A percentile compares a stretch with the other conserved stretches of the same genome.
Evolutionary conservation across 2,797 vertebrate genomes (phyloP).

Genomic region (Gymnothorax reevesii): DNA sequence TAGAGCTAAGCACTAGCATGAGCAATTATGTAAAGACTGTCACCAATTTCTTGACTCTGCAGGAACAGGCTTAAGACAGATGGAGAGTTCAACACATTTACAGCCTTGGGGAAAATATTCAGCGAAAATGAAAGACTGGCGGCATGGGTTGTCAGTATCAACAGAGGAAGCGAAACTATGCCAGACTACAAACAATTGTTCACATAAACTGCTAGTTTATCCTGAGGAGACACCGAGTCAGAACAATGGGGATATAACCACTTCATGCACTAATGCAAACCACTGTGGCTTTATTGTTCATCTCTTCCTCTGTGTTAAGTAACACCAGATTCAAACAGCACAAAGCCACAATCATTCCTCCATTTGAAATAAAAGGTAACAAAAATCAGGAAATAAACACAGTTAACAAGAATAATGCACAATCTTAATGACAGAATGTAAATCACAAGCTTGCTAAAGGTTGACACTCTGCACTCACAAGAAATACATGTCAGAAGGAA

Average conservation of each 20-base stretch:
- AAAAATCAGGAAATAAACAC: neutral
- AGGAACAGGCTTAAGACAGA: neutral
- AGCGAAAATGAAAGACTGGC: neutral
- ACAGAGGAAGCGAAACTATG: neutral
- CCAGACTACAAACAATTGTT: neutral
- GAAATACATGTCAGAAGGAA: neutral
- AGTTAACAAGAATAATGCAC: neutral
- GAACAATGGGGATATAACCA: neutral
- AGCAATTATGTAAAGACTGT: neutral
- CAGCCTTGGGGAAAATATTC: neutral
- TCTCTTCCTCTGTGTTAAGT: neutral
- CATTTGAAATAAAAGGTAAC: no score
- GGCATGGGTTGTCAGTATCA: neutral
- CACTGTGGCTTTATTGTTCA: neutral
- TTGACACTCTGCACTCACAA: neutral
- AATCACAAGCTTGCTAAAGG: neutral
- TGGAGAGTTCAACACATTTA: neutral
- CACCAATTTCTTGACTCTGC: neutral
- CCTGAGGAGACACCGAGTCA: neutral
- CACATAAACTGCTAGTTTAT: neutral
- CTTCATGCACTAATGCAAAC: neutral
- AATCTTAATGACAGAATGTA: neutral
- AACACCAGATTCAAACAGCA: neutral
- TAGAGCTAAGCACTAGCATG: neutral
- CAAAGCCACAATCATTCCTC: neutral